A percentile compares a stretch with the other conserved stretches of the same genome.
Conservation (phyloP, 64 coral and sea anemone species). For the Actinia equina region DNA sequence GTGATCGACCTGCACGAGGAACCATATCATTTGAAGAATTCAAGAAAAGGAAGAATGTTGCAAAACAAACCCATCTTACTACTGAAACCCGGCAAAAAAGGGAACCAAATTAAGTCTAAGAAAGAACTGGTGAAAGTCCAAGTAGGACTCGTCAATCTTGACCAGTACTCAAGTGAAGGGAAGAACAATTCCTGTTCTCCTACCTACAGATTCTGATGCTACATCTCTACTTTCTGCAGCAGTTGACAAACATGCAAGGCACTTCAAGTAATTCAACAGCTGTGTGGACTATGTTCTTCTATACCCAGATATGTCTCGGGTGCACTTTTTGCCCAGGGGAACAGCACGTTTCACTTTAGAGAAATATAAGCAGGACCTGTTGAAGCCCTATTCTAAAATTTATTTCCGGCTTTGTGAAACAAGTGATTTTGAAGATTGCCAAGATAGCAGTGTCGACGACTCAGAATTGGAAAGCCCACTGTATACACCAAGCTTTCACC, state of each 20-base stretch:
- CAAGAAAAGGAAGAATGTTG: no score
- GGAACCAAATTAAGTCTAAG: no score
- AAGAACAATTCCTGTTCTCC: not conserved
- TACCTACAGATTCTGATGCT: not conserved
- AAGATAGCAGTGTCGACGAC: constrained; percentile 22
- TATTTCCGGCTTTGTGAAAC: not conserved
- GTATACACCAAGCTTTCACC: constrained; percentile 1
- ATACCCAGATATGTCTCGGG: not conserved
- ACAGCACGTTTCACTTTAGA: not conserved
- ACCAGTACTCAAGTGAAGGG: no score
- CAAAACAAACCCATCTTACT: no score
- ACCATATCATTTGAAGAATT: no score
- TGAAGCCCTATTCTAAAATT: not conserved
- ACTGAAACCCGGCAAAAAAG: no score
- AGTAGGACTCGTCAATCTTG: no score
- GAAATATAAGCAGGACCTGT: not conserved
- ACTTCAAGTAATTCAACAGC: not conserved
- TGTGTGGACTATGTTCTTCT: not conserved
- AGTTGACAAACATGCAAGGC: not conserved
- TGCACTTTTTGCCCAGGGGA: not conserved
- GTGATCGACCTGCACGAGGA: no score
- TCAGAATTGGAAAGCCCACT: constrained; percentile 14
- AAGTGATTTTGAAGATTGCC: not conserved
- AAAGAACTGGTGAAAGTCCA: no score
- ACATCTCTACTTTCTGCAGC: not conserved